Percentiles rank a stretch among this genome's conserved stretches.
Evolutionary conservation across 2,797 vertebrate genomes (phyloP).

Genomic region (Aeoliscus strigatus): DNA sequence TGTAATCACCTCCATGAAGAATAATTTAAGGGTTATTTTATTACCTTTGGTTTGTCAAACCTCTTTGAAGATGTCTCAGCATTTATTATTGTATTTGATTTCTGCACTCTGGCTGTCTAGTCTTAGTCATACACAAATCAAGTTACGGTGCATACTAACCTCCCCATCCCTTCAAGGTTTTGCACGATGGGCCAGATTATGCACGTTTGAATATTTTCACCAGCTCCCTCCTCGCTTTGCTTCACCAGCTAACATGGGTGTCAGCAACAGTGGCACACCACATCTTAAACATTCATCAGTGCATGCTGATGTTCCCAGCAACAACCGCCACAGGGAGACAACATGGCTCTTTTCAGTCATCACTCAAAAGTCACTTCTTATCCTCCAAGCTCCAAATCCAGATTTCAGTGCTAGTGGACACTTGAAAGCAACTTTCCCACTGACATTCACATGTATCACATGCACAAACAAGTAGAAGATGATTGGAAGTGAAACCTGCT

Average conservation of each 20-base stretch:
- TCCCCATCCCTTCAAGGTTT: constrained; percentile 30
- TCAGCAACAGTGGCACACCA: constrained; percentile 19
- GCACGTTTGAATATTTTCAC: constrained; percentile 12
- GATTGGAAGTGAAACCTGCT: constrained; percentile 28
- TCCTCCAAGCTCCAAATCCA: constrained; percentile 20
- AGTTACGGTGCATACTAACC: too few relatives aligned
- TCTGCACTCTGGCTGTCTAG: too few relatives aligned
- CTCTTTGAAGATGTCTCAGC: too few relatives aligned
- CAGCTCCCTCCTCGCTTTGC: constrained; percentile 4
- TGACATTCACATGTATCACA: constrained; percentile 19
- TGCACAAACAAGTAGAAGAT: constrained; percentile 25
- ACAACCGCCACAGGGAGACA: constrained; percentile 39
- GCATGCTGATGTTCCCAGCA: constrained; percentile 34
- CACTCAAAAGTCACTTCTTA: constrained; percentile 23
- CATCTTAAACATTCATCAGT: constrained; percentile 53
- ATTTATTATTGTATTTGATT: too few relatives aligned
- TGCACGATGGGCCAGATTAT: constrained; percentile 37
- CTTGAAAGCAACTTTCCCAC: constrained; percentile 21
- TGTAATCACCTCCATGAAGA: too few relatives aligned
- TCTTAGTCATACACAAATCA: too few relatives aligned
- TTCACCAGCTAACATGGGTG: constrained; percentile 17
- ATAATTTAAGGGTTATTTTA: too few relatives aligned
- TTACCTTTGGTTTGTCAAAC: too few relatives aligned
- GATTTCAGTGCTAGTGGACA: constrained; percentile 29
- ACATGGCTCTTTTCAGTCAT: constrained; percentile 32